Conservation (phyloP, 2,113 vertebrate genomes). For the Dromas ardeola region DNA sequence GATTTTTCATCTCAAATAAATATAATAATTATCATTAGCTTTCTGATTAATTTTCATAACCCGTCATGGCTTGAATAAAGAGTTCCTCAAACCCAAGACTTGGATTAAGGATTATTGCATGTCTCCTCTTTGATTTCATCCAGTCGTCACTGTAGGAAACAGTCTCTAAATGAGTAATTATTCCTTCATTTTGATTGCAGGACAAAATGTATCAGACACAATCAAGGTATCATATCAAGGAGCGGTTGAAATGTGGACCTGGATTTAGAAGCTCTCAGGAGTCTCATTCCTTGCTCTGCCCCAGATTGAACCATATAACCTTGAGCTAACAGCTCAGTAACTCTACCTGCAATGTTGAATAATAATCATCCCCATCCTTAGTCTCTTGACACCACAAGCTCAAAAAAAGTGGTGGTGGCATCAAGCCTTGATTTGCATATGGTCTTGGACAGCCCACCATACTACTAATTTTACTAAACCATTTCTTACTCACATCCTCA, state of each 20-base stretch:
- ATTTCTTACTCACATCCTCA: not conserved
- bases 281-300: not conserved
- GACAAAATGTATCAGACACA: not conserved
- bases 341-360: not conserved
- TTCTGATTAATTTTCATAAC: not conserved
- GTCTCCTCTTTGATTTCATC: not conserved
- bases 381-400: not conserved
- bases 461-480: not conserved
- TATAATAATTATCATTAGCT: conserved; percentile 7
- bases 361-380: not conserved
- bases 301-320: not conserved
- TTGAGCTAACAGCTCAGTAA: not conserved
- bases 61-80: not conserved
- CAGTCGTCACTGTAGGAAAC: not conserved
- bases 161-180: not conserved
- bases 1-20: not conserved
- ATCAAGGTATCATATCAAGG: not conserved
- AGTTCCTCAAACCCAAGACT: not conserved
- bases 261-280: not conserved
- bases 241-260: not conserved
- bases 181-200: not conserved
- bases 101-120: not conserved
- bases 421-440: not conserved
- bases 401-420: not conserved
- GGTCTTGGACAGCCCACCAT: not conserved